Evolutionary conservation across 2,888 invertebrate genomes (phyloP), one percentile per base, ranked within the genome.

Genomic region (Calliphora vomitoria): DNA sequence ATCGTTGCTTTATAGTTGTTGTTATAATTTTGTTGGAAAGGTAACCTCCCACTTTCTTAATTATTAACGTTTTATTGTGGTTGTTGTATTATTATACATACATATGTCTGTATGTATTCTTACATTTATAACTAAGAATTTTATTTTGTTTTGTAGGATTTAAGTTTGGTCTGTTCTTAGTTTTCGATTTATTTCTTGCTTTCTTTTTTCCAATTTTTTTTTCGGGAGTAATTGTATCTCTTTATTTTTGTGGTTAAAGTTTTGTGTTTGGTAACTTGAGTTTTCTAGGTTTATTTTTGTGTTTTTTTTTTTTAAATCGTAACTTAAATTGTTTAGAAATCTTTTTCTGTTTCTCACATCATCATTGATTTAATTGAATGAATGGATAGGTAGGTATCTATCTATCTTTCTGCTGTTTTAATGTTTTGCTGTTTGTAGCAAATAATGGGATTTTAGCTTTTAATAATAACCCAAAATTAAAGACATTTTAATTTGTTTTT

Each of bases 31-130:
- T 68, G 20, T 5, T 35, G 53, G 84, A 90, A 91, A 90, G 91
- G 92, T 90, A 90, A 93, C 92, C 87, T 91, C 92, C 93, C 92
- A 93, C 92, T 92, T 93, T 90, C 88, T 88, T 89, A 69, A 81
- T 84, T 71, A 82, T 86, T 84, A 84, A 60, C 15, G 44, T 60
- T 76, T 76, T 81, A 38, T 71, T 58, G 68, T 71, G 41, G 47
- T 55, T 80, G 78, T 25, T 41, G 50, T 44, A 31, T 18, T 68
- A 35, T 35, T 35, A 25, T 25, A 25, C 35, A 35, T 35, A 35
- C 5, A 5, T 60, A n/a, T 76, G 25, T 44, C 4, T 15, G 31
- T 74, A 38, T 15, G 15, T 74, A 44, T 44, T 10, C n/a, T 38
- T 25, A 20, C 8, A 8, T 72, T 38, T 20, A 6, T n/a, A 53